Percentiles rank a stretch among this genome's conserved stretches.
phyloP scores from a whole-genome alignment of 2,797 vertebrate genomes.

The Yasuhikotakia modesta region DNA sequence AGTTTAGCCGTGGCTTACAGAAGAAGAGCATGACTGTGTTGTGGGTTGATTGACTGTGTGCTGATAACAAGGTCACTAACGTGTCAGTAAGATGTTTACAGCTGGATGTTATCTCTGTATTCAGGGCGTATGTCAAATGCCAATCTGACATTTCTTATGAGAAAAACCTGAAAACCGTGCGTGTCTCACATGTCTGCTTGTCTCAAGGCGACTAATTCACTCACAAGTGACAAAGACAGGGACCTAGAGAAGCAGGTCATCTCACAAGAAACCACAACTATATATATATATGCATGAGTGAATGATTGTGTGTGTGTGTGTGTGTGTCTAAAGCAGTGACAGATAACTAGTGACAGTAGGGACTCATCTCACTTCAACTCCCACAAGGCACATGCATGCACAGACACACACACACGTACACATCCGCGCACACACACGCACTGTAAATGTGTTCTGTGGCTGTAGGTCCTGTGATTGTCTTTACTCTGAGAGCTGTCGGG shows the following conservation, averaged over 20 bases:
- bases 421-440: constrained; percentile 69
- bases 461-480: constrained; percentile 18
- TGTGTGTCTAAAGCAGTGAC: constrained; percentile 66
- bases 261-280: background rate
- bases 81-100: constrained; percentile 38
- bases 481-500: constrained; percentile 43
- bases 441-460: constrained; percentile 49
- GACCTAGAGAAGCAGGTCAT: constrained; percentile 17
- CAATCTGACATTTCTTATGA: constrained; percentile 78
- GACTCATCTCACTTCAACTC: constrained; percentile 72
- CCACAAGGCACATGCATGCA: constrained; percentile 25
- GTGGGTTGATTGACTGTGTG: constrained; percentile 17
- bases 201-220: constrained; percentile 75
- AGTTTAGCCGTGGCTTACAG: constrained; percentile 6
- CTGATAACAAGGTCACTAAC: constrained; percentile 46
- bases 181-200: constrained; percentile 67
- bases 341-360: constrained; percentile 81
- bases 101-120: constrained; percentile 73
- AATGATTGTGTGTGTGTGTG: too few species aligned
- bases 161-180: constrained; percentile 52
- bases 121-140: constrained; percentile 81
- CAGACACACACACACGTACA: too few species aligned
- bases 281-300: too few species aligned
- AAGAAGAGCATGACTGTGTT: background rate
- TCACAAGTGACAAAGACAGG: constrained; percentile 30